Base-by-base conservation (phyloP, 35 echinoderm and acorn worm species). In the Heliocidaris erythrogramma region DNA sequence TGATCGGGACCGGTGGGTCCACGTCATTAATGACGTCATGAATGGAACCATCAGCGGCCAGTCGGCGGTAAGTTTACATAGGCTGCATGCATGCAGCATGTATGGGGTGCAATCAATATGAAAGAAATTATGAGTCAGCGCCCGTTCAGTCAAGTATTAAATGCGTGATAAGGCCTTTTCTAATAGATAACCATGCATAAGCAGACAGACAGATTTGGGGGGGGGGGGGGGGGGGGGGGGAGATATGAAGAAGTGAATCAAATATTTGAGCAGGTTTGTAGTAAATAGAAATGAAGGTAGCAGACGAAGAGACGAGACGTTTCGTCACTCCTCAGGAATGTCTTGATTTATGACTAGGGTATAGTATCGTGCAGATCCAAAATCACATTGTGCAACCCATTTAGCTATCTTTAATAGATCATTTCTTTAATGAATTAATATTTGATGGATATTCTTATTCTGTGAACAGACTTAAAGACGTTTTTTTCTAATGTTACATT, bases 21-120 rank as follows among this genome's bases (percentile, higher is more conserved):
- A 95, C 49, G 92, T 87, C 71, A 96, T 96, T 24, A 96, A 95
- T 96, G 96, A 96, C 96, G 88, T 96, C 91, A 95, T 96, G 47
- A 95, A 92, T 56, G 90, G 30, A 9, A 92, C 92, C 16, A 95
- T 90, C 49, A 92, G 27, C 88, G 30, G 86, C 94, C 49, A 49
- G 14, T 61, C 30, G 59, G 32, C 88, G 87, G 86, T 92, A 87
- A 78, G 65, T 78, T 78, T n/a, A 78, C 7, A 21, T n/a, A 78
- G 18, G 18, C 27, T 78, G 21, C 35, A 42, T 42, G 65, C 65
- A n/a, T 7, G 27, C 52, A 56, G 52, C 52, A 56, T 14, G 9
- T 56, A 48, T 42, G 85, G 42, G 93, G 32, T 27, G 85, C 85
- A 42, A 89, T 42, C 65, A 8, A 78, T 78, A 78, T 78, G 65